Evolutionary conservation across 1,140 invertebrate species (phyloP), one percentile per base, ranked within the genome.

Genomic region (Dolichoris vasculosae): DNA sequence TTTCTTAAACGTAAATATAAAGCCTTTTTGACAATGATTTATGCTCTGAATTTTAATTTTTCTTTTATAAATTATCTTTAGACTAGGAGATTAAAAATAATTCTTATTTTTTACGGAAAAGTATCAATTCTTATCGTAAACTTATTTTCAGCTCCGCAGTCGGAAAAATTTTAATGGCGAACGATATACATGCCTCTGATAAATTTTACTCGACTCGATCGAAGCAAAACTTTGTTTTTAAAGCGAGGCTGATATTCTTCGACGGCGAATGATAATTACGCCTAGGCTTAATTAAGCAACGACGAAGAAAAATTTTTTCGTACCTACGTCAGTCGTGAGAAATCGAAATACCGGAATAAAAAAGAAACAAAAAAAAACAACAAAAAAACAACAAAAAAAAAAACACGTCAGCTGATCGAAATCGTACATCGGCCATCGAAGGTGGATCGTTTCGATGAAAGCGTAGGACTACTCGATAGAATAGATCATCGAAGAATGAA

Each of bases 1-100:
- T 84, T 69, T 84, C 35, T 79, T 71, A 43, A 69, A 67, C 67
- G 80, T 51, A 73, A 64, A 43, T n/a, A 40, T 43, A 79, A 38
- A 77, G 38, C 69, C 40, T 43, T 43, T 73, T 73, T 73, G 69
- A 73, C 17, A 73, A 73, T 73, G 69, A 73, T 73, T 73, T 73
- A 73, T 73, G 38, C 69, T 6, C 23, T 40, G 67, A 35, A 40
- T 26, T 40, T 71, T 71, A 23, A 38, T 40, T 38, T 55, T 17
- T 55, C 2, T 59, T 26, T 26, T 59, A n/a, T 59, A 2, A 59
- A 59, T 13, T 26, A 26, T 26, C 20, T 26, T 2, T 26, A 3
- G 4, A 2, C 35, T 40, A 6, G 4, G 67, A 30, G 17, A 38
- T 38, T 20, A 17, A 69, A 38, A 20, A 3, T 4, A 69, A 38